Evolutionary conservation across 1,140 invertebrate genomes (phyloP).

Genomic region (Hormaphis cornu): DNA sequence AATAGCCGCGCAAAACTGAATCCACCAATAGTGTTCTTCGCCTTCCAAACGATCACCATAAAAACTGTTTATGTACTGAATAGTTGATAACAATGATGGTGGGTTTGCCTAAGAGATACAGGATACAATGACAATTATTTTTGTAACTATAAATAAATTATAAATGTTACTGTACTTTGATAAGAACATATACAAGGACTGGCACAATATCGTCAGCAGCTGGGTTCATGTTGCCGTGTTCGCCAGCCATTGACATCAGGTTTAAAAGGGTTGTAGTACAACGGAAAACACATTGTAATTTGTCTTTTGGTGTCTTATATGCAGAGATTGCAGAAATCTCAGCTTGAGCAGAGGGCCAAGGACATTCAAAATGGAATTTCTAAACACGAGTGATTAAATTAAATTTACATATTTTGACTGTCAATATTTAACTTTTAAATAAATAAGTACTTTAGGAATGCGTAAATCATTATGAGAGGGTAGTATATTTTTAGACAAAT

Average conservation of each 20-base stretch:
- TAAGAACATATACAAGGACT: slow-evolving; percentile 90
- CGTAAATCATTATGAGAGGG: slow-evolving; percentile 73
- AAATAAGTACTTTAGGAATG: slow-evolving; percentile 56
- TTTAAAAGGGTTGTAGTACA: slow-evolving; percentile 91
- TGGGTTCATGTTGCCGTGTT: slow-evolving; percentile 60
- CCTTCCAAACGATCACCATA: slow-evolving; percentile 74
- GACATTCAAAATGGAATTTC: slow-evolving; percentile 78
- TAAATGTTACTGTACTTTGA: slow-evolving; percentile 60
- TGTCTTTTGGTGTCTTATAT: slow-evolving; percentile 89
- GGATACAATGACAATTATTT: not conserved
- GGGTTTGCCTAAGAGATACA: slow-evolving; percentile 72
- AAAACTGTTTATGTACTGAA: slow-evolving; percentile 92
- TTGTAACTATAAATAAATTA: not conserved
- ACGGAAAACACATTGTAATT: slow-evolving; percentile 76
- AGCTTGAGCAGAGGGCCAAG: slow-evolving; percentile 93
- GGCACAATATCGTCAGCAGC: slow-evolving; percentile 96
- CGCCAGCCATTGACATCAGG: slow-evolving; percentile 70
- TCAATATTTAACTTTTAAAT: not conserved
- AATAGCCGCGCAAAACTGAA: slow-evolving; percentile 90
- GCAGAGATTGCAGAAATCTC: slow-evolving; percentile 86
- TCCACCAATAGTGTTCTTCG: slow-evolving; percentile 97
- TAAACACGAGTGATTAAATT: slow-evolving; percentile 34
- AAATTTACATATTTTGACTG: not conserved
- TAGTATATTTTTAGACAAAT: slow-evolving; percentile 67
- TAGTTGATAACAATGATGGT: slow-evolving; percentile 83